Evolutionary conservation across 2,113 vertebrate genomes (phyloP).

Genomic region (Hemibagrus wyckioides): DNA sequence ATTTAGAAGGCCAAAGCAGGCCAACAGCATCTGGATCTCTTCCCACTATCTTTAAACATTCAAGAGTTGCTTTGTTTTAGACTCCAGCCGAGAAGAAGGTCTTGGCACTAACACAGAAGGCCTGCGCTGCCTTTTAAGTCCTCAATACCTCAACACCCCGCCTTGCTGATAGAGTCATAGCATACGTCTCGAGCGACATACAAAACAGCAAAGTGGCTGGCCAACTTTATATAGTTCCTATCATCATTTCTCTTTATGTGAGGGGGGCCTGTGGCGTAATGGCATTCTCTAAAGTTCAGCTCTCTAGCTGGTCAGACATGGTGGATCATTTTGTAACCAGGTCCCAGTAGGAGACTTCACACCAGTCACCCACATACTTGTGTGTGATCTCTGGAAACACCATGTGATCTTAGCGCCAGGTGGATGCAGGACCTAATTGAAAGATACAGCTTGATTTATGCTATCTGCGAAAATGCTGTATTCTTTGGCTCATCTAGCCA

Average conservation of each 20-base stretch:
- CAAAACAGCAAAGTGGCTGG: background rate
- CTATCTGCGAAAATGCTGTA: constrained; percentile 7
- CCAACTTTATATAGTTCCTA: background rate
- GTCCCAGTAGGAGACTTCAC: constrained; percentile 1
- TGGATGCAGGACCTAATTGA: constrained; percentile 31
- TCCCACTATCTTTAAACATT: constrained; percentile 13
- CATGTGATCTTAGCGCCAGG: background rate
- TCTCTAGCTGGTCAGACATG: constrained; percentile 9
- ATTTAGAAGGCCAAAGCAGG: background rate
- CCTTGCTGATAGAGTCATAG: background rate
- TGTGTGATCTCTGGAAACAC: constrained; percentile 33
- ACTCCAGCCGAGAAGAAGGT: background rate
- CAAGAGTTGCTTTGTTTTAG: background rate
- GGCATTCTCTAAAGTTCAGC: constrained; percentile 19
- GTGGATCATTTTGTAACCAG: constrained; percentile 1
- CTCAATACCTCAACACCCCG: background rate
- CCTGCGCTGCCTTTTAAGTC: constrained; percentile 1
- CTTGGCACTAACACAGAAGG: background rate
- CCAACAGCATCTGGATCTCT: constrained; percentile 8
- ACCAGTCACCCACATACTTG: constrained; percentile 24
- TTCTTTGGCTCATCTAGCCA: constrained; percentile 19
- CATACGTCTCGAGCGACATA: background rate
- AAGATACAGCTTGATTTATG: constrained; percentile 37
- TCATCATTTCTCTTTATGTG: background rate
- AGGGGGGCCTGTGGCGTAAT: background rate